These are phyloP conservation scores for Lates calcarifer DNA, from an alignment of 2,113 vertebrate genomes.

Conservation along the genomic window DNA sequence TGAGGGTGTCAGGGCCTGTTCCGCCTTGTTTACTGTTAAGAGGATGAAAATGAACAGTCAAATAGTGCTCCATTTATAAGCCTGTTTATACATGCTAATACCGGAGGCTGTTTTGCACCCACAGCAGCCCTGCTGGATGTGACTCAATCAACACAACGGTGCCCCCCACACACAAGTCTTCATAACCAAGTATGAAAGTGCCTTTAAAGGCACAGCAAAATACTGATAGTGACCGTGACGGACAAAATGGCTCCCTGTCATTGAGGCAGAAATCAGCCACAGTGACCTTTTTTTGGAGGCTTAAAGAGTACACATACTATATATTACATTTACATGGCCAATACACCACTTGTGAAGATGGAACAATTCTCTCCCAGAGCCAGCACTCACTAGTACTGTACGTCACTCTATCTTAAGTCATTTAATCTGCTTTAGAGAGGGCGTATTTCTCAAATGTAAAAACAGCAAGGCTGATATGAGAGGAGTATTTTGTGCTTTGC, in stretches of 20 bases:
- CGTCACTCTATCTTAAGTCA: conserved; percentile 37
- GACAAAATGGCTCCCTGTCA: conserved; percentile 38
- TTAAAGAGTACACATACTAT: background rate
- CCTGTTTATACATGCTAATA: conserved; percentile 84
- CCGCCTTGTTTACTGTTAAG: conserved; percentile 84
- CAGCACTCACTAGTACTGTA: background rate
- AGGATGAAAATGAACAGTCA: conserved; percentile 84
- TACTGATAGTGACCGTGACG: conserved; percentile 30
- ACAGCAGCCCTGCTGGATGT: conserved; percentile 74
- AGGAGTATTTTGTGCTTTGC: conserved; percentile 16
- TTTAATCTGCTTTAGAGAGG: conserved; percentile 53
- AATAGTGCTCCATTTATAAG: conserved; percentile 84
- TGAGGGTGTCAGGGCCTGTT: conserved; percentile 81
- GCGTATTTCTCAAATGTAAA: conserved; percentile 30
- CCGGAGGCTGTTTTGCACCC: conserved; percentile 74
- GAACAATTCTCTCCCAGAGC: conserved; percentile 5
- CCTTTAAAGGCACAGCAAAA: conserved; percentile 49
- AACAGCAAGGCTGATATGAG: conserved; percentile 23
- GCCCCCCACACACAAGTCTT: conserved; percentile 43
- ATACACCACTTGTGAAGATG: conserved; percentile 2
- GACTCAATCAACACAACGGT: conserved; percentile 75
- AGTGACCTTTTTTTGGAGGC: conserved; percentile 9
- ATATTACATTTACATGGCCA: conserved; percentile 7
- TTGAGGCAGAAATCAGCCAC: background rate
- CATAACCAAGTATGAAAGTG: conserved; percentile 47